Base-by-base conservation (phyloP, 1,140 invertebrate species). In the Bicyclus anynana region DNA sequence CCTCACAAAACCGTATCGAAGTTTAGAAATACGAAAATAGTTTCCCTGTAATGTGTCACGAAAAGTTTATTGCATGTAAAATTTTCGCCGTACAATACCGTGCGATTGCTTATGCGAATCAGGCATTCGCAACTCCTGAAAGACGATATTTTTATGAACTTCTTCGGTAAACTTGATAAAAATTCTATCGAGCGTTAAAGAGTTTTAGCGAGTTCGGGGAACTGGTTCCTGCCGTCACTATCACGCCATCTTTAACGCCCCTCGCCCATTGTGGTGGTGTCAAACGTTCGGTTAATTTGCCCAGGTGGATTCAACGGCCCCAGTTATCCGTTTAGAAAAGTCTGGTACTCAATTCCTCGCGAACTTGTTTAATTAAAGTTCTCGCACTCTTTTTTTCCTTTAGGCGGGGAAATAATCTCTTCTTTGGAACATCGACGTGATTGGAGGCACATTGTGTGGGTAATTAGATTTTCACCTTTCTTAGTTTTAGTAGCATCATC, bases 311-410 rank as follows among this genome's bases (percentile, higher is more conserved):
- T 78, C 67, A 68, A 74, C 61, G 62, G 69, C 68, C 78, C 81
- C 72, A 76, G 81, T 84, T 86, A 84, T 83, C 72, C 80, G 76
- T 80, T 86, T 81, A 84, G 71, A 84, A 80, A 82, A 84, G 76
- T 84, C 80, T 72, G 57, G 64, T 53, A 65, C 77, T 73, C 81
- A 65, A 84, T 86, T 80, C 81, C 69, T 71, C 71, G 65, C 74
- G 67, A 86, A 84, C 80, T 86, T 86, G 80, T 86, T 86, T 86
- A 86, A 86, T 86, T 86, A 84, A 86, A 86, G 72, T 86, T 86
- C 71, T 79, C 73, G 72, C 83, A 86, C 81, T 80, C 82, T 86
- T 86, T 84, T n/a, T 85, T 84, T 77, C 81, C 78, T 80, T 81
- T 74, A 75, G 77, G 74, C 72, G 75, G 66, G 71, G 70, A 77